Percentiles rank a stretch among this genome's conserved stretches.
Conservation (phyloP, 1,140 invertebrate species). For the Pseudobourletiella spinata region DNA sequence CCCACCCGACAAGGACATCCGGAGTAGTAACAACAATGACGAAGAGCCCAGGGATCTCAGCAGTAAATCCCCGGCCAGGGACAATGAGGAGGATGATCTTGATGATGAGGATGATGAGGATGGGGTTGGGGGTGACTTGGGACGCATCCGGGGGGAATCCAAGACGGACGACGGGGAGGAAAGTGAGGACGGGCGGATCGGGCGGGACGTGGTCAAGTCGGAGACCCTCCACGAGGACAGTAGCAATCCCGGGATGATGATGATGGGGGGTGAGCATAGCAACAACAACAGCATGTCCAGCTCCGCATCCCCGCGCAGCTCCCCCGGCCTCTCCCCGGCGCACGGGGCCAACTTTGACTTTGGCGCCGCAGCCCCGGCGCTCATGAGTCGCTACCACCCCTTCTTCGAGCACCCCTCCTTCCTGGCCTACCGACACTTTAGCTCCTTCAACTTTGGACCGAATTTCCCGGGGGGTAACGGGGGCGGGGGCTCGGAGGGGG, state of each 20-base stretch:
- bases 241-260: slow-evolving; percentile 7
- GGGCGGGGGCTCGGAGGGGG: not conserved
- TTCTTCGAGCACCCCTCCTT: slow-evolving; percentile 34
- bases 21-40: slow-evolving; percentile 9
- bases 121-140: not conserved
- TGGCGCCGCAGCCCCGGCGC: slow-evolving; percentile 15
- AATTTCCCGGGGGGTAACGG: slow-evolving; percentile 10
- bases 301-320: slow-evolving; percentile 24
- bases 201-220: slow-evolving; percentile 8
- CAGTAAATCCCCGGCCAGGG: slow-evolving; percentile 13
- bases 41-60: slow-evolving; percentile 33
- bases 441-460: slow-evolving; percentile 30
- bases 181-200: not conserved
- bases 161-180: not conserved
- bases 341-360: slow-evolving; percentile 17
- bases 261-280: slow-evolving; percentile 9
- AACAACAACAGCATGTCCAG: slow-evolving; percentile 19
- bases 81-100: not conserved
- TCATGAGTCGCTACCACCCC: slow-evolving; percentile 20
- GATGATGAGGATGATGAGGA: slow-evolving; percentile 7
- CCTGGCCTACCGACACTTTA: slow-evolving; percentile 34
- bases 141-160: not conserved
- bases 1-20: not conserved
- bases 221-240: not conserved
- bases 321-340: slow-evolving; percentile 20